Percentiles rank a stretch among this genome's conserved stretches.
These are phyloP conservation scores for Fratercula arctica DNA, from an alignment of 2,797 vertebrate species.

Conservation along the genomic window DNA sequence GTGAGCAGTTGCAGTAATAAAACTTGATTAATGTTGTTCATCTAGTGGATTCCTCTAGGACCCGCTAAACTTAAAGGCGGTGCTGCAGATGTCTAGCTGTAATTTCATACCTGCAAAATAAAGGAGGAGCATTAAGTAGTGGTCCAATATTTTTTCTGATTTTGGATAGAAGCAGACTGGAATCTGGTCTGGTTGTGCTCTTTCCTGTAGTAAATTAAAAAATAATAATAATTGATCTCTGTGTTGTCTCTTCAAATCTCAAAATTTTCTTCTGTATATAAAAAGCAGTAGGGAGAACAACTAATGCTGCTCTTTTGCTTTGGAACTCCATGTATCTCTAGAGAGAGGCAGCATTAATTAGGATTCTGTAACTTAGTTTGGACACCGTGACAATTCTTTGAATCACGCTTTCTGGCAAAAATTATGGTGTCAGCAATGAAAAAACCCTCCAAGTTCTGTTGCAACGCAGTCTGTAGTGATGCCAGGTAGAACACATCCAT, in stretches of 20 bases:
- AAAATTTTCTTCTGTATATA: background rate
- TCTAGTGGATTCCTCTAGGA: background rate
- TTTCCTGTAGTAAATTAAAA: background rate
- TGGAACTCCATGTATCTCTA: fast-evolving
- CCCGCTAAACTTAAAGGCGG: background rate
- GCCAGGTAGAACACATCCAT: background rate
- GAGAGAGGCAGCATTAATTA: background rate
- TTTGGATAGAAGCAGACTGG: background rate
- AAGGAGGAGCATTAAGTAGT: background rate
- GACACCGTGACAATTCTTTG: background rate
- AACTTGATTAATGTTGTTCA: slow-evolving; percentile 2
- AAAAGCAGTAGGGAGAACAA: background rate
- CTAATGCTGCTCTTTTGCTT: background rate
- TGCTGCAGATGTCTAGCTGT: background rate
- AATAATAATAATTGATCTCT: background rate
- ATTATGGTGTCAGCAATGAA: background rate
- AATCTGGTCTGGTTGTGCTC: background rate
- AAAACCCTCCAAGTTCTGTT: background rate
- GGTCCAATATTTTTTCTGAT: background rate
- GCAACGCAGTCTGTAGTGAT: fast-evolving
- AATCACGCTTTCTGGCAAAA: background rate
- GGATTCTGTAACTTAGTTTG: background rate
- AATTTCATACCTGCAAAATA: background rate
- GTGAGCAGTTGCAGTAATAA: background rate
- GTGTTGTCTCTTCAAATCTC: background rate